Evolutionary conservation across 2,113 vertebrate genomes (phyloP).

Genomic region (Empidonax alnorum): DNA sequence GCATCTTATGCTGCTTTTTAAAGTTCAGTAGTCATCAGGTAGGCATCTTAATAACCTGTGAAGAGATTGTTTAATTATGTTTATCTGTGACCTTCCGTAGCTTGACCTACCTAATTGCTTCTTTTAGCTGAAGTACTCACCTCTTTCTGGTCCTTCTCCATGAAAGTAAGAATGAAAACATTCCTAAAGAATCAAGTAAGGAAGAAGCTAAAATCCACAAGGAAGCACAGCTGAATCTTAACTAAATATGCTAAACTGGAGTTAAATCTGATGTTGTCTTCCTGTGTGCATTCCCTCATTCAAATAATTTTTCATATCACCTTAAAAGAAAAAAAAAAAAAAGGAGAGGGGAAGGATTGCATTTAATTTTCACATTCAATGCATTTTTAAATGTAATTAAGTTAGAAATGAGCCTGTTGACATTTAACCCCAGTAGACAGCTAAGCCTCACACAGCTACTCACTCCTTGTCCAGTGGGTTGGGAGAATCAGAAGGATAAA

Average conservation of each 20-base stretch:
- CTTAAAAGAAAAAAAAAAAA: background rate
- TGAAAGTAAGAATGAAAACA: background rate
- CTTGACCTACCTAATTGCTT: background rate
- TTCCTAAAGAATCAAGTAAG: background rate
- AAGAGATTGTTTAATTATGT: background rate
- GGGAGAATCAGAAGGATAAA: background rate
- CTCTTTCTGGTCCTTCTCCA: background rate
- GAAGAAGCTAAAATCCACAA: background rate
- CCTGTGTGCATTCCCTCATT: background rate
- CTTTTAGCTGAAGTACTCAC: background rate
- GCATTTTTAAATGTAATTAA: background rate
- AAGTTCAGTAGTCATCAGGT: background rate
- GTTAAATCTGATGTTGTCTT: background rate
- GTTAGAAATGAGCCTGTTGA: background rate
- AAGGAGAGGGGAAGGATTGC: background rate
- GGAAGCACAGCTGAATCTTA: background rate
- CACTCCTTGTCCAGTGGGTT: accelerated
- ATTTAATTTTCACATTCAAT: background rate
- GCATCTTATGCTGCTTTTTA: background rate
- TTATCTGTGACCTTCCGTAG: background rate
- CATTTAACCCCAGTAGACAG: background rate
- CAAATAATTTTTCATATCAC: background rate
- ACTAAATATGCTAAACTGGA: background rate
- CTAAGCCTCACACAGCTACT: background rate
- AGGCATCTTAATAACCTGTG: background rate